Evolutionary conservation across 2,797 vertebrate species (phyloP).

Genomic region (Siniperca undulata): DNA sequence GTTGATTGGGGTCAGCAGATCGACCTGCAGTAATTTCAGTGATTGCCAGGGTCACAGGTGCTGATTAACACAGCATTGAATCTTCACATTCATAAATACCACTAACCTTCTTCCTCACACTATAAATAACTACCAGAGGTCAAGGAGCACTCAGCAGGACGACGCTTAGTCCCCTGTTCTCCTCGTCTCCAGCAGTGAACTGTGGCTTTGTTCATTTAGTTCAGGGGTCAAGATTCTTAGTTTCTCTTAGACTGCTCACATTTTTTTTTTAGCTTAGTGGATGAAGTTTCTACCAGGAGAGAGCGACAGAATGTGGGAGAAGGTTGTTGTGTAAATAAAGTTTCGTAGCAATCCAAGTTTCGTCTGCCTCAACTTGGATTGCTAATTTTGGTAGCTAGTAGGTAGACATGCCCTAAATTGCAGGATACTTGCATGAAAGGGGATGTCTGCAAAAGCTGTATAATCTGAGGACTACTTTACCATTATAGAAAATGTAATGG

Average conservation of each 20-base stretch:
- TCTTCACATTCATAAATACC: conserved; percentile 57
- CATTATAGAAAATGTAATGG: neutral
- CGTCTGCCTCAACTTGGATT: neutral
- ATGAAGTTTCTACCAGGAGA: neutral
- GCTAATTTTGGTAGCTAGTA: neutral
- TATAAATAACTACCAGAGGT: conserved; percentile 50
- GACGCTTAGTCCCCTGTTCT: conserved; percentile 55
- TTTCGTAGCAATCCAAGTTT: neutral
- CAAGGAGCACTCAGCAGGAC: conserved; percentile 34
- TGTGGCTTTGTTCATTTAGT: conserved; percentile 44
- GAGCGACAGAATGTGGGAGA: neutral
- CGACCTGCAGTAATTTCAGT: conserved; percentile 58
- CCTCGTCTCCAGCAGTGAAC: conserved; percentile 23
- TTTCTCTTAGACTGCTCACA: conserved; percentile 1
- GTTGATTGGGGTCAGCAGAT: conserved; percentile 63
- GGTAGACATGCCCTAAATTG: neutral
- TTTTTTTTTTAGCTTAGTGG: neutral
- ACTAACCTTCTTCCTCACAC: conserved; percentile 4
- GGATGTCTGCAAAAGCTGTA: neutral
- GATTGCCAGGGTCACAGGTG: conserved; percentile 61
- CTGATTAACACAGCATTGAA: conserved; percentile 48
- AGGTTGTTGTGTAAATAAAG: neutral
- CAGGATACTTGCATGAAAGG: neutral
- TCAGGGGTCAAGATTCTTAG: neutral
- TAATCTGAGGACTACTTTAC: neutral